Percentiles rank a stretch among this genome's conserved stretches.
Evolutionary conservation across 2,888 invertebrate species (phyloP).

Genomic region (Erynnis tages): DNA sequence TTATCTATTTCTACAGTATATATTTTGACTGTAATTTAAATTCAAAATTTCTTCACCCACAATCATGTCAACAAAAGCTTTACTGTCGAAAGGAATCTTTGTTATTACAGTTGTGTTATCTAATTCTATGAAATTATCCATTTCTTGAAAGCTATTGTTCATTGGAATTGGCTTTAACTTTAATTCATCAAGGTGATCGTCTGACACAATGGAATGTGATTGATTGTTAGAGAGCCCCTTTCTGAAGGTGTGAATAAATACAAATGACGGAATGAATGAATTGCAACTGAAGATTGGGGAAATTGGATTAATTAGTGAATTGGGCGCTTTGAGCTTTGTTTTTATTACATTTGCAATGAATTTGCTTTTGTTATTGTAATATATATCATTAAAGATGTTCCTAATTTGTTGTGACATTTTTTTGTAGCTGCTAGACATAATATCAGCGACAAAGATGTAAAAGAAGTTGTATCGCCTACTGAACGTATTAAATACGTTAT

Average conservation of each 20-base stretch:
- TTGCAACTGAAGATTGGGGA: constrained; percentile 7
- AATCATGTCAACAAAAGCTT: too few relatives aligned
- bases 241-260: constrained; percentile 22
- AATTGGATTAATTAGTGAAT: constrained; percentile 15
- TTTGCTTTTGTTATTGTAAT: not conserved
- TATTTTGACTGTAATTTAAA: not conserved
- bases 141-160: constrained; percentile 6
- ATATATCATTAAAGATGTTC: too few relatives aligned
- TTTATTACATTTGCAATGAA: not conserved
- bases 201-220: constrained; percentile 19
- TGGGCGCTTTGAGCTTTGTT: not conserved
- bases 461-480: too few relatives aligned
- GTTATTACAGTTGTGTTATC: not conserved
- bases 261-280: constrained; percentile 14
- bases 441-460: too few relatives aligned
- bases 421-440: too few relatives aligned
- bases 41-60: too few relatives aligned
- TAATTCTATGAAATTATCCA: constrained; percentile 2
- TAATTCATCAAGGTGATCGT: constrained; percentile 20
- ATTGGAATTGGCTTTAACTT: constrained; percentile 15
- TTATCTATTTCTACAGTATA: not conserved
- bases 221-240: constrained; percentile 13
- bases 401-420: too few relatives aligned
- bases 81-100: not conserved
- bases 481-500: too few relatives aligned